phyloP scores from a whole-genome alignment of 2,888 invertebrate species.

The Amiota mariae region DNA sequence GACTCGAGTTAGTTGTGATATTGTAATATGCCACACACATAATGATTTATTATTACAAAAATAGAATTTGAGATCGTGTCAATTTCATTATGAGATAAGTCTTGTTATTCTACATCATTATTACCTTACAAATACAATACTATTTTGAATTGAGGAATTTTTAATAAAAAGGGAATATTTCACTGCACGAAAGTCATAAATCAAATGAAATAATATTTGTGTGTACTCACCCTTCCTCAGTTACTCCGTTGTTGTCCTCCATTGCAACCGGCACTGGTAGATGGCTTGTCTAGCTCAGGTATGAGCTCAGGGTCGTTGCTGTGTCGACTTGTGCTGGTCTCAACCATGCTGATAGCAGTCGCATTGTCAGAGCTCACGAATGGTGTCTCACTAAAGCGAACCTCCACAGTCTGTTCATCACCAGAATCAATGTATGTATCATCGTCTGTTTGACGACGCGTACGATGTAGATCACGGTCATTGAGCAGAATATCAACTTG shows the following conservation, averaged over 20 bases:
- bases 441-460: conserved; percentile 49
- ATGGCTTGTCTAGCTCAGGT: conserved; percentile 38
- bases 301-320: conserved; percentile 44
- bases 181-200: background rate
- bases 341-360: conserved; percentile 66
- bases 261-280: conserved; percentile 32
- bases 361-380: conserved; percentile 71
- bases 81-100: too few species aligned
- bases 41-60: too few species aligned
- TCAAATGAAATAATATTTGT: background rate
- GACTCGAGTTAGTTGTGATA: too few species aligned
- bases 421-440: conserved; percentile 66
- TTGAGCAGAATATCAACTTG: conserved; percentile 65
- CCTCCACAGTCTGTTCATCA: conserved; percentile 70
- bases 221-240: conserved; percentile 68
- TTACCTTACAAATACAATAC: too few species aligned
- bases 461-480: conserved; percentile 52
- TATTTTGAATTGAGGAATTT: too few species aligned
- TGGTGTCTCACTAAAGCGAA: conserved; percentile 70
- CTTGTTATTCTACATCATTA: too few species aligned
- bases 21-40: too few species aligned
- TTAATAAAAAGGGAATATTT: too few species aligned
- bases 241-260: conserved; percentile 49
- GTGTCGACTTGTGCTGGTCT: conserved; percentile 54
- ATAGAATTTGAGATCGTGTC: too few species aligned